Evolutionary conservation across 2,797 vertebrate genomes (phyloP).

Genomic region (Toxotes lorentzi): DNA sequence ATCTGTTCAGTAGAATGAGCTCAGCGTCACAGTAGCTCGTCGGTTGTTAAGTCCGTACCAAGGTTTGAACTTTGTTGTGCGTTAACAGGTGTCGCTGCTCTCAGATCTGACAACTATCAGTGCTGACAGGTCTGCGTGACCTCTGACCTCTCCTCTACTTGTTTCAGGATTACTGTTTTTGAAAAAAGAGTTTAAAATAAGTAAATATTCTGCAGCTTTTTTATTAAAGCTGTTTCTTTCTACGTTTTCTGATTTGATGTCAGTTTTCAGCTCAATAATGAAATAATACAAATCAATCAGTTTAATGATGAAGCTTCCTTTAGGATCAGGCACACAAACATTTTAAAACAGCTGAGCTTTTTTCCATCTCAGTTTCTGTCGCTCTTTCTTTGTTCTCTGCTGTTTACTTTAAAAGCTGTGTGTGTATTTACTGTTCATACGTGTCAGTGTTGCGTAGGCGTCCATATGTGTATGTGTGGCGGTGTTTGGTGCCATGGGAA

Average conservation of each 20-base stretch:
- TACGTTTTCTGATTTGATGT: too few relatives aligned
- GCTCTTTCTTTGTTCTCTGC: neutral
- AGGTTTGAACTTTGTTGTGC: too few relatives aligned
- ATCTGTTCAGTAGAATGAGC: too few relatives aligned
- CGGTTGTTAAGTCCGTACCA: too few relatives aligned
- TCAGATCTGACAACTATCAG: neutral
- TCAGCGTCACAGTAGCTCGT: too few relatives aligned
- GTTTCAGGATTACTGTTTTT: too few relatives aligned
- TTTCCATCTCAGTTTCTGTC: neutral
- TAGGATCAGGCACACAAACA: too few relatives aligned
- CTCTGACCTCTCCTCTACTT: constrained; percentile 10
- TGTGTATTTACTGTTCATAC: neutral
- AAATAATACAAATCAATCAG: too few relatives aligned
- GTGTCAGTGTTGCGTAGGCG: constrained; percentile 33
- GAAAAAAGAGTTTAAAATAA: neutral
- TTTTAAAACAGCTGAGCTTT: too few relatives aligned
- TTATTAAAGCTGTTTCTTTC: neutral
- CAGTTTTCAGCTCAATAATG: too few relatives aligned
- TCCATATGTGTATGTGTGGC: constrained; percentile 29
- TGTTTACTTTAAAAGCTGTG: neutral
- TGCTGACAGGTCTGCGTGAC: neutral
- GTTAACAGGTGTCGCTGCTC: neutral
- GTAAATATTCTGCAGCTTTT: neutral
- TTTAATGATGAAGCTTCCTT: too few relatives aligned
- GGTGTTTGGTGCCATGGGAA: constrained; percentile 36